Base-by-base conservation (phyloP, 2,888 invertebrate genomes). In the Malachius bipustulatus region DNA sequence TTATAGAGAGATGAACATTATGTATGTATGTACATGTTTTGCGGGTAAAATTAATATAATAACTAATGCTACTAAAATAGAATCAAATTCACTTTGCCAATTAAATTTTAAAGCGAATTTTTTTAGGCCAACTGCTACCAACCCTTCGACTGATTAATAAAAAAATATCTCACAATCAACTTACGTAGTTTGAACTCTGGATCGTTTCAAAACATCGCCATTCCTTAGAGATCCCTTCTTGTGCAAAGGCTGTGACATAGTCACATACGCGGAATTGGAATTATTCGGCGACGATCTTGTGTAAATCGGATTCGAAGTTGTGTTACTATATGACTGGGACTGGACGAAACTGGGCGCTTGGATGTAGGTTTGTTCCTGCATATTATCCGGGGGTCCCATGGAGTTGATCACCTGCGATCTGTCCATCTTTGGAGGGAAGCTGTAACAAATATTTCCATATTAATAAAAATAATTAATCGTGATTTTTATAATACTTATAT, bases 181-280 rank as follows among this genome's bases (percentile, higher is more conserved):
- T 73, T 66, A 77, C 75, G 73, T 74, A 48, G 71, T 71, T 60
- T 77, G 77, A 45, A 75, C 70, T 54, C 77, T 65, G 47, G 74
- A 72, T 42, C 77, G 66, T 55, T 78, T 77, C 46, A 75, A 60
- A 35, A 76, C 70, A 53, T 77, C 77, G 34, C 71, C 72, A 51
- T 68, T 77, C 37, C 77, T 64, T 29, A 75, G 66, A 14, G 75
- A 71, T 35, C 73, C 72, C 54, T 77, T 77, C 55, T 77, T 77
- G 55, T 71, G 70, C 46, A 73, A 59, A 33, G 67, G 65, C 52
- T 73, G 73, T 10, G 49, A 38, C 2, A 59, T 59, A 29, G 59
- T 55, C 13, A 58, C 59, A 47, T 60, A 61, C 13, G 56, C 54
- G 4, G 59, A 51, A 36, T 32, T 36, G n/a, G 24, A 19, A 36